Conservation (phyloP, 35 echinoderm and acorn worm genomes). For the Stichopus chloronotus region DNA sequence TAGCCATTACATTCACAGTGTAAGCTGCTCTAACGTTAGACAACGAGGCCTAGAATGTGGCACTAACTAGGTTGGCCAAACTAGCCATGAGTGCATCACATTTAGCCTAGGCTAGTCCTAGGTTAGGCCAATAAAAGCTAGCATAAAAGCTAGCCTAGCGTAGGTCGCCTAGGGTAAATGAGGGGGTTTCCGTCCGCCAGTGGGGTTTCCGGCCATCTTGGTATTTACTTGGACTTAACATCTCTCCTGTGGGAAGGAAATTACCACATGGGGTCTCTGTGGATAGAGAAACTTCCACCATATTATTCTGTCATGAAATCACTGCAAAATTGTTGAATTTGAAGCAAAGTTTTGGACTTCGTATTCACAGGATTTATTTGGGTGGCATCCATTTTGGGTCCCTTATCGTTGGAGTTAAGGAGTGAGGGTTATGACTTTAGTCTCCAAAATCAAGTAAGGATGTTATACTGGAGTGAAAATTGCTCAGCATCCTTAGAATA, state of each 20-base stretch:
- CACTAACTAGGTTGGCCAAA: too few species aligned
- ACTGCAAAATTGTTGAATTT: conserved; percentile 41
- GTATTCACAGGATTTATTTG: conserved; percentile 56
- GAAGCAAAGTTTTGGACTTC: conserved; percentile 39
- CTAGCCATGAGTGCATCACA: too few species aligned
- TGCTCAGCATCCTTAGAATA: conserved; percentile 24
- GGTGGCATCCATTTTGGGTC: conserved; percentile 20
- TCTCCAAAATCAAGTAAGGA: conserved; percentile 29
- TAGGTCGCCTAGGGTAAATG: not conserved
- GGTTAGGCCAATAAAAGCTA: too few species aligned
- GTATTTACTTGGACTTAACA: conserved; percentile 15
- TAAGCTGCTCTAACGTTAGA: too few species aligned
- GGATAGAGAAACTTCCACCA: conserved; percentile 13
- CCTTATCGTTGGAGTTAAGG: conserved; percentile 24
- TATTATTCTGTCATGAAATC: conserved; percentile 18
- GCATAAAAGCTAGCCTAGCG: too few species aligned
- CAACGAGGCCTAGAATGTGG: too few species aligned
- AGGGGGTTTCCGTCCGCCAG: conserved; percentile 20
- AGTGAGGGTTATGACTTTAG: too few species aligned
- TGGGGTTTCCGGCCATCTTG: conserved; percentile 17
- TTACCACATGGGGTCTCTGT: conserved; percentile 29
- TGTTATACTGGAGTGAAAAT: conserved; percentile 1
- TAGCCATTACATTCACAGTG: too few species aligned
- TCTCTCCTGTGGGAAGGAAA: not conserved
- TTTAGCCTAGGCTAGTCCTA: too few species aligned